These are phyloP conservation scores for Sebastes kiyomatsui DNA, from an alignment of 2,797 vertebrate genomes.

Conservation along the genomic window DNA sequence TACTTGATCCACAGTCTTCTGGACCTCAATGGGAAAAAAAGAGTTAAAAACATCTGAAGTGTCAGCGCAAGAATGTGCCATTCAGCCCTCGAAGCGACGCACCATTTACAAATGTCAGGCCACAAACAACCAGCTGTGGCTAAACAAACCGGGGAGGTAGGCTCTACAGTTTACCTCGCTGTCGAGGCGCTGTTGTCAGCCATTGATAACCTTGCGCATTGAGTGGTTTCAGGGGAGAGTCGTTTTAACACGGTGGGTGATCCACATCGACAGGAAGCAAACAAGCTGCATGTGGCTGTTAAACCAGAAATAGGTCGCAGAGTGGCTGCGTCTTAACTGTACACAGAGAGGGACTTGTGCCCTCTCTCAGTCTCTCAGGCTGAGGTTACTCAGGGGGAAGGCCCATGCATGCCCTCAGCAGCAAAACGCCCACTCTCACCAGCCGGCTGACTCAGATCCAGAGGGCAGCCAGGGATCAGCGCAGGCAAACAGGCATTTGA, in stretches of 20 bases:
- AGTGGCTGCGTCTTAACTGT: not conserved
- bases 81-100: slow-evolving; percentile 63
- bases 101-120: slow-evolving; percentile 70
- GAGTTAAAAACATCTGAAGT: slow-evolving; percentile 75
- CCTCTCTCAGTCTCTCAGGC: slow-evolving; percentile 25
- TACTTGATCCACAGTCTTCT: slow-evolving; percentile 71
- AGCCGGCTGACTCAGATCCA: slow-evolving; percentile 66
- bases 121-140: slow-evolving; percentile 69
- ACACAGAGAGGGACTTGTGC: slow-evolving; percentile 11
- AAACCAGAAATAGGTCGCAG: slow-evolving; percentile 50
- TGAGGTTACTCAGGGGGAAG: slow-evolving; percentile 47
- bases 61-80: slow-evolving; percentile 67
- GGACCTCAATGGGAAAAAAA: slow-evolving; percentile 69
- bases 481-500: slow-evolving; percentile 27
- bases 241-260: slow-evolving; percentile 67
- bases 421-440: slow-evolving; percentile 48
- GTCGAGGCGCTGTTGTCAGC: slow-evolving; percentile 46
- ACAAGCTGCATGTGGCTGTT: slow-evolving; percentile 50
- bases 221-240: slow-evolving; percentile 50
- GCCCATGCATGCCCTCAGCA: slow-evolving; percentile 33
- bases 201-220: slow-evolving; percentile 61
- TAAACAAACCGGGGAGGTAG: slow-evolving; percentile 61
- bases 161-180: slow-evolving; percentile 46
- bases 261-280: slow-evolving; percentile 68
- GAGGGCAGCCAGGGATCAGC: slow-evolving; percentile 60